Evolutionary conservation across 1,140 invertebrate species (phyloP).

Genomic region (Coboldia fuscipes): DNA sequence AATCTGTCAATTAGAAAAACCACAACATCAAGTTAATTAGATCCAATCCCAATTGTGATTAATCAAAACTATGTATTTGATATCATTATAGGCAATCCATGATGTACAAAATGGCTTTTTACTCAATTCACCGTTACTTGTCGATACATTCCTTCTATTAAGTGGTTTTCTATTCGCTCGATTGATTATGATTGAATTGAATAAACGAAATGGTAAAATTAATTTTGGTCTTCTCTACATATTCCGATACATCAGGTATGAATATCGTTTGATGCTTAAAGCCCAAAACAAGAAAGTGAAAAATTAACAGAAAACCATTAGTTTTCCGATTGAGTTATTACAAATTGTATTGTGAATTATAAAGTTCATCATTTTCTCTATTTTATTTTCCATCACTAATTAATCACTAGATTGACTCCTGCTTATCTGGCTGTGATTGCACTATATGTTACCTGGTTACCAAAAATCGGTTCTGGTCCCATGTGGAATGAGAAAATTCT

Average conservation of each 20-base stretch:
- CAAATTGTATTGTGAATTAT: not conserved
- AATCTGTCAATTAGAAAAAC: not conserved
- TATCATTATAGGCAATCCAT: slow-evolving; percentile 7
- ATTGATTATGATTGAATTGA: slow-evolving; percentile 38
- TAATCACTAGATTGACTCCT: slow-evolving; percentile 36
- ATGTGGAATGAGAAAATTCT: slow-evolving; percentile 36
- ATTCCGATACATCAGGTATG: slow-evolving; percentile 36
- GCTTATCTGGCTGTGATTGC: slow-evolving; percentile 41
- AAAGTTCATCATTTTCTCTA: too few relatives aligned
- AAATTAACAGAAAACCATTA: not conserved
- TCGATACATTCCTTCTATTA: slow-evolving; percentile 46
- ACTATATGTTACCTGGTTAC: slow-evolving; percentile 44
- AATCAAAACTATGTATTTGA: slow-evolving; percentile 1
- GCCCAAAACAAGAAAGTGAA: slow-evolving; percentile 1
- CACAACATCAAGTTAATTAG: not conserved
- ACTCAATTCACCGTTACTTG: slow-evolving; percentile 35
- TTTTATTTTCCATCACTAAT: too few relatives aligned
- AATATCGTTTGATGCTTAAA: slow-evolving; percentile 6
- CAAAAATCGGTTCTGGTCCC: slow-evolving; percentile 37
- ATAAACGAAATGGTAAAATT: slow-evolving; percentile 34
- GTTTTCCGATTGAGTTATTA: not conserved
- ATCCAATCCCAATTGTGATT: not conserved
- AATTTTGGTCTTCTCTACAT: slow-evolving; percentile 36
- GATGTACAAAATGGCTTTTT: slow-evolving; percentile 26
- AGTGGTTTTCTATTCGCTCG: slow-evolving; percentile 43